Base-by-base conservation (phyloP, 92 coral and sea anemone genomes). In the Bergia puertoricense region DNA sequence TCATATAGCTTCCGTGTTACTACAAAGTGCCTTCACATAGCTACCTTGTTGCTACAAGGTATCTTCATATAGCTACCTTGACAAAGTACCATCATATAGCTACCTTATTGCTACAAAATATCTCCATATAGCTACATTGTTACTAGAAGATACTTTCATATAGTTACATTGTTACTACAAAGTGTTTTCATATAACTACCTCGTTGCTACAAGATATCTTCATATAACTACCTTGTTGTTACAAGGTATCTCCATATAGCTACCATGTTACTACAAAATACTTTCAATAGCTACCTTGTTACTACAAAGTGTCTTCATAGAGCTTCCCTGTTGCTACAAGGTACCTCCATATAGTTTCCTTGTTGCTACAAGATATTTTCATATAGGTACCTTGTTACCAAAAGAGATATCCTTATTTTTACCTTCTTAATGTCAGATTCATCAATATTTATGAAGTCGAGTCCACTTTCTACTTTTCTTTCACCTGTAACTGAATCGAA, bases 381-480 rank as follows among this genome's bases (percentile, higher is more conserved):
- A 30, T 30, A 30, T 30, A 30, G 30, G 0, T 30, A 30, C 30
- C 30, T 30, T 30, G 9, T 45, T 44, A 50, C 54, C 41, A 15
- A 14, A 10, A 45, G 4, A 7, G 30, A 30, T 30, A 30, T 30
- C 30, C 30, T 30, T 30, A 30, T 30, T 30, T 30, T 30, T 41
- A 95, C 98, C 94, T 90, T 93, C 23, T 88, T 84, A 14, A 91
- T 90, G 14, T 84, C 50, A 48, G 81, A 15, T 38, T 86, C 11
- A 6, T 42, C 73, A 76, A 95, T 85, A 76, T 95, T 95, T 62
- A 95, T 71, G 48, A 95, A 85, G 80, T 95, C 98, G 69, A 95
- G 82, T 15, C 93, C 92, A 20, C 90, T 86, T 36, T 89, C 91
- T 22, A 91, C 89, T 10, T 74, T 77, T 51, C 95, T 81, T 72